A percentile compares a stretch with the other conserved stretches of the same genome.
Conservation (phyloP, 2,113 vertebrate genomes). For the Prunella himalayana region DNA sequence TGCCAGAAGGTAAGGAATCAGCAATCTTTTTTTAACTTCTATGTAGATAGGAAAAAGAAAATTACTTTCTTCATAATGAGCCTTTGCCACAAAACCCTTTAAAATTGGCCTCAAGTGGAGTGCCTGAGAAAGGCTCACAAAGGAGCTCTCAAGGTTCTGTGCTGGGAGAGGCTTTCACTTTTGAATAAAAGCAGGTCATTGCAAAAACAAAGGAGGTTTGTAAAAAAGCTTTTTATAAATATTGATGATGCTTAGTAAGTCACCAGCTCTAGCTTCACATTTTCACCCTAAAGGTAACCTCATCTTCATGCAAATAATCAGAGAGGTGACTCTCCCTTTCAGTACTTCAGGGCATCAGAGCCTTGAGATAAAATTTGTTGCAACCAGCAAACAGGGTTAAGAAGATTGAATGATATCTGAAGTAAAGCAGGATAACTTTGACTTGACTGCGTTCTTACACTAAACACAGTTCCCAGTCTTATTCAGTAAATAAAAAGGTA, state of each 20-base stretch:
- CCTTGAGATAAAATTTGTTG: fast-evolving
- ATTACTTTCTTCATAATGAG: background rate
- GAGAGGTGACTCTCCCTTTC: background rate
- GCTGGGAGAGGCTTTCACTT: background rate
- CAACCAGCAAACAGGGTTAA: background rate
- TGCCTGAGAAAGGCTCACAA: background rate
- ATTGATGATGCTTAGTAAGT: background rate
- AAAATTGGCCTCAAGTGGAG: background rate
- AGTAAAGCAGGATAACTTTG: background rate
- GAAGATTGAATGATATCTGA: background rate
- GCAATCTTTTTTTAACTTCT: background rate
- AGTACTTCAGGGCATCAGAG: background rate
- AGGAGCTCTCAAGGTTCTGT: background rate
- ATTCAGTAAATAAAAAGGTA: background rate
- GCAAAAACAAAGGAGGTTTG: background rate
- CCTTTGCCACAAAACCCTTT: background rate
- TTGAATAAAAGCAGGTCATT: background rate
- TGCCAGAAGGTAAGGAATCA: background rate
- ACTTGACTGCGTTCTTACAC: background rate
- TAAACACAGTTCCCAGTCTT: background rate
- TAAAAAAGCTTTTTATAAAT: background rate
- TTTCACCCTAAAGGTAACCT: background rate
- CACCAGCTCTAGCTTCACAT: background rate
- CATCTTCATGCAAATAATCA: background rate
- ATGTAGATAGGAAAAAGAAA: background rate